Evolutionary conservation across 2,113 vertebrate species (phyloP), one percentile per base, ranked within the genome.

Genomic region (Alces alces): DNA sequence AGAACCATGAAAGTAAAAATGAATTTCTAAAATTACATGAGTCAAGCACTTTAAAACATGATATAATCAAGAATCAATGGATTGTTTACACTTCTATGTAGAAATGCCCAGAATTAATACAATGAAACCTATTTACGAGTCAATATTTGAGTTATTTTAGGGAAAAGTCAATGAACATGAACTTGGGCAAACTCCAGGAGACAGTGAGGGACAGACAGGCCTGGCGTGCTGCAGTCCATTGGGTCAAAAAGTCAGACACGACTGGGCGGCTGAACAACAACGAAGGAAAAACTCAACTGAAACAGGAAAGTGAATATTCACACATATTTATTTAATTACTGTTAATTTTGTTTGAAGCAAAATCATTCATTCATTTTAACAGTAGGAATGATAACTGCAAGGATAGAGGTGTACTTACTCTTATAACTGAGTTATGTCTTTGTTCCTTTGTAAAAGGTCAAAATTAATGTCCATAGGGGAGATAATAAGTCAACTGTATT

Each of bases 291-390:
- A 19, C 15, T 33, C 33, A 2, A 2, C 2, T 87, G 33, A 93
- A 80, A 82, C 16, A 95, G 25, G 33, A 27, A n/a, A 1, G 23
- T 86, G 13, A 86, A n/a, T 70, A 66, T 79, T 83, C 23, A 86
- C 36, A 91, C 27, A 25, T 83, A 61, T 93, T 87, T 84, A 47
- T 7, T 43, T 66, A 91, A 89, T 95, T 89, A 43, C n/a, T 78
- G 76, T 83, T 55, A 83, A 85, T 73, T 97, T 95, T 96, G 16
- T 79, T 91, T 89, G 50, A 95, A 91, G 30, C 3, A 78, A 92
- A 95, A 64, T 76, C 5, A 64, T 57, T 88, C 91, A 76, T 88
- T 78, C 3, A 57, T 54, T 93, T 86, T 70, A 89, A 47, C 47
- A 86, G 16, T 78, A 89, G 93, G 11, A 76, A 78, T 89, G 28